phyloP scores from a whole-genome alignment of 2,888 invertebrate genomes.

The Coleophora deauratella region DNA sequence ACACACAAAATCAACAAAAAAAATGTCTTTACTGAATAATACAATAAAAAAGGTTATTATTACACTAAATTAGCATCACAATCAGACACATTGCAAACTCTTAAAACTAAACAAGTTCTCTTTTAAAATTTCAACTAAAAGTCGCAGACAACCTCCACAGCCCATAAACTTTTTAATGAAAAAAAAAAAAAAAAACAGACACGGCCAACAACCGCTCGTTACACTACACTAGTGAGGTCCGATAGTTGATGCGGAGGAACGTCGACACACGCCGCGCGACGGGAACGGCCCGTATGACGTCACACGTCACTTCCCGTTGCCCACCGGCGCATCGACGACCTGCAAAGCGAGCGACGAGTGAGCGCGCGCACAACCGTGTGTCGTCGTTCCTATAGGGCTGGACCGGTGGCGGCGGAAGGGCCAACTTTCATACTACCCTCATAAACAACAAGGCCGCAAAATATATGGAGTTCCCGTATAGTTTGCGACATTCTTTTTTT shows the following conservation, averaged over 20 bases:
- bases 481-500: background rate
- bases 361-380: slow-evolving; percentile 64
- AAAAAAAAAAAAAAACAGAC: background rate
- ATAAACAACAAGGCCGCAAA: background rate
- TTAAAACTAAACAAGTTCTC: background rate
- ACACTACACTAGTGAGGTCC: slow-evolving; percentile 71
- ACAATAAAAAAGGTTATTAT: background rate
- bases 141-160: background rate
- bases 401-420: slow-evolving; percentile 7
- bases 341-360: slow-evolving; percentile 57
- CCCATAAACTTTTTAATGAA: background rate
- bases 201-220: slow-evolving; percentile 19
- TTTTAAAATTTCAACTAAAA: background rate
- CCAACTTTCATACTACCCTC: background rate
- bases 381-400: slow-evolving; percentile 69
- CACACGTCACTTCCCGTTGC: slow-evolving; percentile 61
- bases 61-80: background rate
- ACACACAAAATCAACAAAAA: background rate
- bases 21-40: background rate
- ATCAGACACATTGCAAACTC: background rate
- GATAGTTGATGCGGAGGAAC: slow-evolving; percentile 65
- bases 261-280: slow-evolving; percentile 66
- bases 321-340: slow-evolving; percentile 54
- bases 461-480: too few species aligned
- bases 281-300: slow-evolving; percentile 30